Evolutionary conservation across 2,888 invertebrate species (phyloP).

Genomic region (Thereva nobilitata): DNA sequence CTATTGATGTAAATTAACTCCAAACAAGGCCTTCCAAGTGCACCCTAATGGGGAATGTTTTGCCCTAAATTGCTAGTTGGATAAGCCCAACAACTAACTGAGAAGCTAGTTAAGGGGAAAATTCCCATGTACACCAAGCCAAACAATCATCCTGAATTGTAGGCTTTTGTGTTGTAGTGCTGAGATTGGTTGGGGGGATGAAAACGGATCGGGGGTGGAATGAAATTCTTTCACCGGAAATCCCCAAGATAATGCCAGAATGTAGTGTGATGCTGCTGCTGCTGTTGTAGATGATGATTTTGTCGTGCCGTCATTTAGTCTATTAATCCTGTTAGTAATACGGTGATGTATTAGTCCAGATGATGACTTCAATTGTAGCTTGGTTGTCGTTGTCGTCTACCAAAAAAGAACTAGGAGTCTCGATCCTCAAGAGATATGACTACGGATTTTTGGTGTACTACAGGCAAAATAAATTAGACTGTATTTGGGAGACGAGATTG

Average conservation of each 20-base stretch:
- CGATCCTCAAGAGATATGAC: slow-evolving; percentile 22
- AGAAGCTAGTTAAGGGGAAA: not conserved
- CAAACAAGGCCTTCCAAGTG: slow-evolving; percentile 24
- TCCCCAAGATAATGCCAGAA: slow-evolving; percentile 11
- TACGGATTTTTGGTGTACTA: not conserved
- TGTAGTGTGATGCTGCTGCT: not conserved
- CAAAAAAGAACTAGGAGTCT: too few relatives aligned
- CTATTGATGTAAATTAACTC: slow-evolving; percentile 34
- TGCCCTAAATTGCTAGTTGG: not conserved
- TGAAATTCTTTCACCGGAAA: slow-evolving; percentile 11
- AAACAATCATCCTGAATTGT: not conserved
- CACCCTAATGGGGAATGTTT: not conserved
- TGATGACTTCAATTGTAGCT: not conserved
- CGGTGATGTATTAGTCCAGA: slow-evolving; percentile 29
- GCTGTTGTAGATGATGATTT: not conserved
- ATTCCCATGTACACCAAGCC: not conserved
- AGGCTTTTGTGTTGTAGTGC: too few relatives aligned
- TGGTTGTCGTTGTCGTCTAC: too few relatives aligned
- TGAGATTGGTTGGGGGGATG: not conserved
- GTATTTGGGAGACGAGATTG: too few relatives aligned
- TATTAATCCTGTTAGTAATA: slow-evolving; percentile 23
- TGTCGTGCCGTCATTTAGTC: slow-evolving; percentile 9
- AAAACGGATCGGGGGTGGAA: slow-evolving; percentile 12
- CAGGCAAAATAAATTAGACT: too few relatives aligned
- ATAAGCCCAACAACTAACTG: not conserved